Conservation (phyloP, 1,140 invertebrate species). For the Polypedilum vanderplanki region DNA sequence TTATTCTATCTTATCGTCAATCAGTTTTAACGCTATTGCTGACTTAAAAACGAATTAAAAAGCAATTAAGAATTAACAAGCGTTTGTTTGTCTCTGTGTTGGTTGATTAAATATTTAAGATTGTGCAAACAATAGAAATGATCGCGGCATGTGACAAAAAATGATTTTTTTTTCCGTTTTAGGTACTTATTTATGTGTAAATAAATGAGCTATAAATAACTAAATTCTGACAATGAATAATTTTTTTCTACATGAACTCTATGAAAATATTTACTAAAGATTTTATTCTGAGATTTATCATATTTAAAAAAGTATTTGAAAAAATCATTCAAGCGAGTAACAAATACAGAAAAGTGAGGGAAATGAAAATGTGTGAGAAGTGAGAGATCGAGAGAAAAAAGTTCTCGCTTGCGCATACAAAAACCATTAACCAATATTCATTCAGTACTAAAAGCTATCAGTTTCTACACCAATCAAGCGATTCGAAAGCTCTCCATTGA, state of each 20-base stretch:
- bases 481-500: neutral
- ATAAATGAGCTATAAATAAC: constrained; percentile 7
- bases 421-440: neutral
- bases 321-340: neutral
- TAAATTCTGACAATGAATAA: constrained; percentile 3
- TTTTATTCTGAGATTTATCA: neutral
- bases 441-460: constrained; percentile 10
- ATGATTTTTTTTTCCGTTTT: neutral
- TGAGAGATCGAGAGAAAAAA: constrained; percentile 3
- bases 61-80: constrained; percentile 21
- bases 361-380: neutral
- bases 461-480: constrained; percentile 1
- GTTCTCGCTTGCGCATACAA: neutral
- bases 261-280: neutral
- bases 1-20: neutral
- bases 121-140: constrained; percentile 25
- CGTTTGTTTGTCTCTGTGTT: constrained; percentile 12
- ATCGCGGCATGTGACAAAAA: constrained; percentile 26
- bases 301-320: too few relatives aligned
- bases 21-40: neutral
- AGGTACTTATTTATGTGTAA: neutral
- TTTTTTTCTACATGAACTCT: neutral
- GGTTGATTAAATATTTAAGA: constrained; percentile 27
- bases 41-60: constrained; percentile 25
- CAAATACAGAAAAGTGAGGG: neutral